Conservation (phyloP, 2,797 vertebrate genomes). For the Glyptemys insculpta region DNA sequence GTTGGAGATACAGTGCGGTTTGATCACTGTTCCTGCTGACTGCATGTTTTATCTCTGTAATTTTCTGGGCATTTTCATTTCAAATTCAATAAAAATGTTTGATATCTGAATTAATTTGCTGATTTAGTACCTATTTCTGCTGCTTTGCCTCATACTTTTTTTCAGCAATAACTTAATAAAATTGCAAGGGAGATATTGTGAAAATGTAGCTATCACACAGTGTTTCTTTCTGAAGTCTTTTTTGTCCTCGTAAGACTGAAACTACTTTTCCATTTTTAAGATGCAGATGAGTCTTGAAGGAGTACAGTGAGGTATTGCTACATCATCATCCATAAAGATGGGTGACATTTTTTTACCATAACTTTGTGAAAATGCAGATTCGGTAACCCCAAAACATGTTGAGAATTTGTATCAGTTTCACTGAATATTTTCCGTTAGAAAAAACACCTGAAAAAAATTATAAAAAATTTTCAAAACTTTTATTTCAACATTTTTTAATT, state of each 20-base stretch:
- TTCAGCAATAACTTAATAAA: background rate
- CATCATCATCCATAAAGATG: background rate
- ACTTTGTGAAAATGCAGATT: background rate
- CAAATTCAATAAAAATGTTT: background rate
- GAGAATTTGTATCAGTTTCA: background rate
- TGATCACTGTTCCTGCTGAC: background rate
- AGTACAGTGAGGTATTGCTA: background rate
- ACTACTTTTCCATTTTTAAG: background rate
- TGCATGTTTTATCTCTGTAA: background rate
- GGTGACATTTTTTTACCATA: background rate
- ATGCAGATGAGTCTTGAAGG: background rate
- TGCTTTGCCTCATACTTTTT: background rate
- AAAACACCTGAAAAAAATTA: background rate
- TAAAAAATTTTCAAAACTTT: background rate
- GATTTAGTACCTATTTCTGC: background rate
- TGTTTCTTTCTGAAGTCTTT: background rate
- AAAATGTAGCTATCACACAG: background rate
- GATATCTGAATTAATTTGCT: background rate
- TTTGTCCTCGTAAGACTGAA: background rate
- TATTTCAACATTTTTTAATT: background rate
- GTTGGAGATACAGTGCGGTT: background rate
- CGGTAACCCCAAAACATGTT: background rate
- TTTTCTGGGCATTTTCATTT: constrained; percentile 21
- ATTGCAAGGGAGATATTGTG: background rate
- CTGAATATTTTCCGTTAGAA: background rate